Base-by-base conservation (phyloP, 1,140 invertebrate genomes). In the Temnothorax longispinosus region DNA sequence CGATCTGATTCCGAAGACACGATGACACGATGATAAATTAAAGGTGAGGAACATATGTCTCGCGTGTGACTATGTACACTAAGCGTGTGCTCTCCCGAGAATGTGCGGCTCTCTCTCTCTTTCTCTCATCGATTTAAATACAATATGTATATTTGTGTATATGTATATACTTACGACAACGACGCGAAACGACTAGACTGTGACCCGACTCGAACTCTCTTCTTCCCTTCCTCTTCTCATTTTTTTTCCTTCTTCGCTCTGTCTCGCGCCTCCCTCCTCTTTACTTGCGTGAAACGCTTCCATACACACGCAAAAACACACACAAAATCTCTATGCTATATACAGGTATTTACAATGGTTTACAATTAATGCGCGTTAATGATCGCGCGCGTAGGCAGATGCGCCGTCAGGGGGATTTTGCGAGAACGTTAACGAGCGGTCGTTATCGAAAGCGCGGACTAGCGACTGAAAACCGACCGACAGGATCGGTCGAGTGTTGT, bases 341-440 rank as follows among this genome's bases (percentile, higher is more conserved):
- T 86, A 86, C 82, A 88, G 47, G 11, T 89, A 89, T 89, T 87
- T 89, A 89, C 88, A 89, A 47, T 78, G 86, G 86, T 85, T 65
- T 87, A 87, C 88, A 87, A 87, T 87, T 85, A 87, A 88, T 87
- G 77, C 72, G 74, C 72, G 56, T 76, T 77, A 77, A 87, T 76
- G 85, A 87, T 87, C 76, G 77, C 85, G 71, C 76, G 84, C 52
- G 50, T 64, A 58, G 50, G 65, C 64, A 81, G 44, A 65, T 86
- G 44, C 72, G 74, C 67, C 60, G 58, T 58, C 60, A 78, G 67
- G 77, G 76, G 52, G 72, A 86, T 69, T 87, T 67, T 56, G 54
- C 77, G 76, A 81, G 76, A 15, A 69, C 50, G 44, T 78, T 67
- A 86, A 85, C 75, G 75, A 80, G 64, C 75, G 52, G 76, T 62